Percentiles rank a stretch among this genome's conserved stretches.
These are phyloP conservation scores for Oryzias woworae DNA, from an alignment of 2,113 vertebrate genomes.

Conservation along the genomic window DNA sequence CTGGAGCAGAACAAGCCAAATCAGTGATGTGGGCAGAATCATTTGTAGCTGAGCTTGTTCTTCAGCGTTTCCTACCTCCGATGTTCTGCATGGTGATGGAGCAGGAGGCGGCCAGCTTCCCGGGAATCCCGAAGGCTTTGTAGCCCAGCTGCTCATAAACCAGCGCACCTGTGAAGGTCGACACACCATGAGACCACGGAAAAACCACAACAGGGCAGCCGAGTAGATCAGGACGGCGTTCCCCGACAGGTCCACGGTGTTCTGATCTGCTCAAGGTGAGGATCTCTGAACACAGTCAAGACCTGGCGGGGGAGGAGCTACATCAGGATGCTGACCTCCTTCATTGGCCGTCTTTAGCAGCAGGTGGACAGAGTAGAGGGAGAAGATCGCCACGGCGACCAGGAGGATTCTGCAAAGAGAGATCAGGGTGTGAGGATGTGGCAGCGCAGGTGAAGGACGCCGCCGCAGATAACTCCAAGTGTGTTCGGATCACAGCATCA, in stretches of 20 bases:
- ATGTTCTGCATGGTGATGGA: constrained; percentile 98
- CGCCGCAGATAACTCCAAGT: background rate
- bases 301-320: background rate
- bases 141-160: constrained; percentile 94
- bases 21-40: no score
- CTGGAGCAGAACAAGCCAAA: constrained; percentile 61
- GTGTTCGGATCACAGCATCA: constrained; percentile 6
- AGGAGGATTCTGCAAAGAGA: constrained; percentile 86
- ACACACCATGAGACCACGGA: background rate
- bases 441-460: no score
- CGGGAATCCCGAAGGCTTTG: constrained; percentile 92
- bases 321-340: constrained; percentile 84
- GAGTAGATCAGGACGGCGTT: no score
- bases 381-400: constrained; percentile 87
- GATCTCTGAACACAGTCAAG: background rate
- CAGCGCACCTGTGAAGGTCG: constrained; percentile 81
- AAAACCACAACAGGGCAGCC: background rate
- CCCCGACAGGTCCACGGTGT: no score
- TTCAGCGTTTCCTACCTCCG: constrained; percentile 81
- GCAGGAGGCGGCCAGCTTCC: constrained; percentile 91
- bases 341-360: constrained; percentile 96
- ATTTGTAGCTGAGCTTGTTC: background rate
- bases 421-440: no score
- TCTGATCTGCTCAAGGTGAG: no score
- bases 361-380: constrained; percentile 95